Percentiles rank a stretch among this genome's conserved stretches.
Conservation (phyloP, 2,888 invertebrate genomes). For the Rhagium mordax region DNA sequence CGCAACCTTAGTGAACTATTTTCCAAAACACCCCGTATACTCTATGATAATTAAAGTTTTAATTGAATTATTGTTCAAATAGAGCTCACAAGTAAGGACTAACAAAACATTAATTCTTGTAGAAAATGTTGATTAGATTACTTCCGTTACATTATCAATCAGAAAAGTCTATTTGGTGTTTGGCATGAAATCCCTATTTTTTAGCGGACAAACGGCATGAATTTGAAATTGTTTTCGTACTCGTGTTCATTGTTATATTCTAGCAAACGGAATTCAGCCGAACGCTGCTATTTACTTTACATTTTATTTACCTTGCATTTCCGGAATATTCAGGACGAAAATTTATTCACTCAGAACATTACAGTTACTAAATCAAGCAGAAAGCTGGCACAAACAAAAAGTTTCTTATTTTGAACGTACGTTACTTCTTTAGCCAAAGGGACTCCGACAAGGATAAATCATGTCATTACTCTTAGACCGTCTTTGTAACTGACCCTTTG, state of each 20-base stretch:
- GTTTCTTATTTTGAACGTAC: conserved; percentile 21
- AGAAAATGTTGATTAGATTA: too few species aligned
- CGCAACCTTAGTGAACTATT: too few species aligned
- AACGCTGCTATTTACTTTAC: background rate
- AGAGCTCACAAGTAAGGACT: too few species aligned
- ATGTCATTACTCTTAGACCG: conserved; percentile 54
- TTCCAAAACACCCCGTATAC: too few species aligned
- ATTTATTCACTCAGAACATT: conserved; percentile 22
- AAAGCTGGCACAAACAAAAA: conserved; percentile 39
- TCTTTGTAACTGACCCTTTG: conserved; percentile 54
- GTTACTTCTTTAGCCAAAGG: conserved; percentile 41
- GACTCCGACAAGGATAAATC: conserved; percentile 52
- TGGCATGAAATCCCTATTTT: too few species aligned
- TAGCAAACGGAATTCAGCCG: background rate
- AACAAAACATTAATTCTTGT: too few species aligned
- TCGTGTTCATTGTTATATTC: background rate
- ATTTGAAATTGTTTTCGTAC: background rate
- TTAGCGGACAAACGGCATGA: too few species aligned
- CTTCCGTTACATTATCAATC: too few species aligned
- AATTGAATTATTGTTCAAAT: too few species aligned
- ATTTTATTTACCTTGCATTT: conserved; percentile 8
- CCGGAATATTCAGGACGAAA: conserved; percentile 3
- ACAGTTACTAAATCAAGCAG: conserved; percentile 45
- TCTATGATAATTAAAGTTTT: too few species aligned
- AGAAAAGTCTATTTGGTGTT: too few species aligned